phyloP scores from a whole-genome alignment of 2,113 vertebrate species.

The Cacatua alba region DNA sequence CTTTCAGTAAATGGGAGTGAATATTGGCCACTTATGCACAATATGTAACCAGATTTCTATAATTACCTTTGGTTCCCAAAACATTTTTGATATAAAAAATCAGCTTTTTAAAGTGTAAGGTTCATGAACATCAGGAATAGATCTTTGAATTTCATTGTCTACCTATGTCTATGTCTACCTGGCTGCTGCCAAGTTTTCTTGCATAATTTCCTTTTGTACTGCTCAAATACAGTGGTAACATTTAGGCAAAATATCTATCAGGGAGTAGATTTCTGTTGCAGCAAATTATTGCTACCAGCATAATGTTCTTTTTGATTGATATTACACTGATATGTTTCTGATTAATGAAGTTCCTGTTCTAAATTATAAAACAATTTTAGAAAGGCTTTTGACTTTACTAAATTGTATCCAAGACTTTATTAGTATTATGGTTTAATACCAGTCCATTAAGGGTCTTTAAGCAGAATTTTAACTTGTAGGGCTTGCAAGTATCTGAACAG shows the following conservation, averaged over 20 bases:
- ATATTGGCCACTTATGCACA: not conserved
- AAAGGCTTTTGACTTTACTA: constrained; percentile 15
- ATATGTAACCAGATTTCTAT: not conserved
- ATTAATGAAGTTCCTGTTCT: constrained; percentile 15
- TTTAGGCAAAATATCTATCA: not conserved
- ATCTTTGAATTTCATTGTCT: not conserved
- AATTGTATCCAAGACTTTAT: constrained; percentile 23
- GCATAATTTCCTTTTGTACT: not conserved
- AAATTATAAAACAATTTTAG: constrained; percentile 38
- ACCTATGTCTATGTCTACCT: not conserved
- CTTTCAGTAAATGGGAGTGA: not conserved
- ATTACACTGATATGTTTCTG: constrained; percentile 1
- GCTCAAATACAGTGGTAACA: not conserved
- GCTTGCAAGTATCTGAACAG: not conserved
- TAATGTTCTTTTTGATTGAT: constrained; percentile 27
- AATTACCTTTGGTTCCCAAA: not conserved
- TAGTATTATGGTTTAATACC: constrained; percentile 23
- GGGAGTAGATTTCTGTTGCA: not conserved
- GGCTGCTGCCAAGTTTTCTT: not conserved
- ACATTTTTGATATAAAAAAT: not conserved
- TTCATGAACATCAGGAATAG: not conserved
- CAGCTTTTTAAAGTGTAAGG: not conserved
- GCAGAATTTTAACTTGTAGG: not conserved
- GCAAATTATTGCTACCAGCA: not conserved
- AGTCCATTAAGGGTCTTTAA: constrained; percentile 17